phyloP scores from a whole-genome alignment of 2,888 invertebrate genomes.

The Conops quadrifasciatus region DNA sequence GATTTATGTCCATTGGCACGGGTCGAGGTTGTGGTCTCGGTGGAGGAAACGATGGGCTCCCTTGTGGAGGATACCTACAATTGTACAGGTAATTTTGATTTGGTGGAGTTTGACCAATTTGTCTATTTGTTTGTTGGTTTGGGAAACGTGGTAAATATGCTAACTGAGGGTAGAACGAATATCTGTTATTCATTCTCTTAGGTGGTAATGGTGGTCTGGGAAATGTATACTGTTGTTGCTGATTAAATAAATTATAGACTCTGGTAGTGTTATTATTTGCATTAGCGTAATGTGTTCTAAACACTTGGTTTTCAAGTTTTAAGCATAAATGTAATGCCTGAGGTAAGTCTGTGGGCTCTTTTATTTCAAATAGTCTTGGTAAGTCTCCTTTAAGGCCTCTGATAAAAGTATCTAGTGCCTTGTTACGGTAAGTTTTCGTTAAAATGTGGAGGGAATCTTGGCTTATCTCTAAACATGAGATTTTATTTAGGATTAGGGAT shows the following conservation, averaged over 20 bases:
- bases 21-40: constrained; percentile 30
- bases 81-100: neutral
- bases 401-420: constrained; percentile 19
- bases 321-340: too few relatives aligned
- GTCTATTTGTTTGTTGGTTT: neutral
- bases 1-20: constrained; percentile 38
- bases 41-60: constrained; percentile 1
- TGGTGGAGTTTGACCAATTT: neutral
- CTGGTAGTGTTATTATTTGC: neutral
- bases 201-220: neutral
- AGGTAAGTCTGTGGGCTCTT: constrained; percentile 2
- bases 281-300: neutral
- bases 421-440: constrained; percentile 4
- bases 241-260: neutral
- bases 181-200: neutral
- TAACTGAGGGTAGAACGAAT: neutral
- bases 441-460: neutral
- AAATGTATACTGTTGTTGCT: neutral
- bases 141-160: neutral
- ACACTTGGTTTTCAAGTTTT: constrained; percentile 11
- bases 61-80: neutral
- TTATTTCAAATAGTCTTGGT: neutral
- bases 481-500: constrained; percentile 34
- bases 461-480: constrained; percentile 15
- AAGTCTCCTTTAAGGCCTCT: neutral